Conservation (phyloP, 2,888 invertebrate species). For the Drosophila paramelanica region DNA sequence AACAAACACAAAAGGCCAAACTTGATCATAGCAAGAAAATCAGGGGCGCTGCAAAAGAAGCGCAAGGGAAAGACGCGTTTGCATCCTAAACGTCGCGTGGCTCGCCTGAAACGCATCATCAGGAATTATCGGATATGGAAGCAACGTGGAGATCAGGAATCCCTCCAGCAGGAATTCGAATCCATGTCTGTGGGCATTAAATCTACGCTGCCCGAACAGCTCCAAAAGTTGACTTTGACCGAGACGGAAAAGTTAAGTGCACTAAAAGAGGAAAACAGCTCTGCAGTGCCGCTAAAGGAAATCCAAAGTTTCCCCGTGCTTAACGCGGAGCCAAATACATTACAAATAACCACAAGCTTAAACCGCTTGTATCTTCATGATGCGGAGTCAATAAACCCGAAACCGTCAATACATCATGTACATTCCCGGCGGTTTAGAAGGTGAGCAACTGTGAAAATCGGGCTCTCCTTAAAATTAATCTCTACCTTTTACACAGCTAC, state of each 20-base stretch:
- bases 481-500: slow-evolving; percentile 83
- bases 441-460: slow-evolving; percentile 49
- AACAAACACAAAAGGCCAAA: slow-evolving; percentile 31
- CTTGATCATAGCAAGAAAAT: slow-evolving; percentile 26
- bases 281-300: neutral
- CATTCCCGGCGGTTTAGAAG: slow-evolving; percentile 81
- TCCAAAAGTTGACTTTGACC: neutral
- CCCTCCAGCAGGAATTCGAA: neutral
- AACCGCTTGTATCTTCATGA: slow-evolving; percentile 5
- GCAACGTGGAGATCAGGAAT: slow-evolving; percentile 11
- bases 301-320: neutral
- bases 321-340: neutral
- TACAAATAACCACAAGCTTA: slow-evolving; percentile 3
- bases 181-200: neutral
- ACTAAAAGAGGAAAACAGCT: neutral
- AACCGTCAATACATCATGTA: slow-evolving; percentile 4
- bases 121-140: slow-evolving; percentile 53
- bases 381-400: neutral
- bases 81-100: slow-evolving; percentile 52
- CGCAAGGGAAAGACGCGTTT: slow-evolving; percentile 65
- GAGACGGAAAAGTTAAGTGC: neutral
- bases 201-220: neutral
- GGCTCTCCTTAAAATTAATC: neutral
- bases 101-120: slow-evolving; percentile 70
- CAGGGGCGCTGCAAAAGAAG: slow-evolving; percentile 21